Evolutionary conservation across 2,797 vertebrate genomes (phyloP), one percentile per base, ranked within the genome.

Genomic region (Saxicola maurus): DNA sequence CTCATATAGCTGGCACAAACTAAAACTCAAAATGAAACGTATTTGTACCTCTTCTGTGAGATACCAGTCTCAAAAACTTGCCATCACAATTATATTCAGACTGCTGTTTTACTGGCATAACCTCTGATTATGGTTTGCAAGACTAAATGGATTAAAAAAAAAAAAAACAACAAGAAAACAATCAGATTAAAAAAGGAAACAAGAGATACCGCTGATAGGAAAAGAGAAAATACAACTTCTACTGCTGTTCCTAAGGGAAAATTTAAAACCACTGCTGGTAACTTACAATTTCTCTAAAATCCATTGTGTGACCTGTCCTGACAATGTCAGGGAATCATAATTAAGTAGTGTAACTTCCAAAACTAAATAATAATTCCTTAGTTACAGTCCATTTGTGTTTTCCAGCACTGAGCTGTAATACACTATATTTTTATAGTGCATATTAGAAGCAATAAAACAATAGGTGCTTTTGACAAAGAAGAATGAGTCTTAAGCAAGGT

Each of bases 11-110:
- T 82, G 92, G 90, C 71, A 85, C 33, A 82, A 38, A 59, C 60
- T 52, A 87, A 79, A 90, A 82, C 86, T 92, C 92, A 65, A 94
- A 94, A 93, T 86, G 80, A 95, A 96, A 72, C 6, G 23, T 49
- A 62, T 9, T 1, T 33, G 48, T 48, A 71, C 23, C 43, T 86
- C 66, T 77, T 89, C 86, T 88, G 33, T 46, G 78, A 79, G 37
- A 86, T 30, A 74, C n/a, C 51, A 55, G 53, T 48, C 78, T 76
- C 61, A 71, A 61, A 84, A 82, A 10, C 57, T 72, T 24, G 7
- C 40, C 69, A 55, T 57, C n/a, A 40, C 62, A 91, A 49, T 66
- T 82, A 76, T 84, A 91, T 91, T 79, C 69, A 72, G 80, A 73
- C 73, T 66, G 52, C 37, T 87, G 8, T 85, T 79, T 93, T 88